These are phyloP conservation scores for Drosophila sordidapex DNA, from an alignment of 2,888 invertebrate genomes.

Conservation along the genomic window DNA sequence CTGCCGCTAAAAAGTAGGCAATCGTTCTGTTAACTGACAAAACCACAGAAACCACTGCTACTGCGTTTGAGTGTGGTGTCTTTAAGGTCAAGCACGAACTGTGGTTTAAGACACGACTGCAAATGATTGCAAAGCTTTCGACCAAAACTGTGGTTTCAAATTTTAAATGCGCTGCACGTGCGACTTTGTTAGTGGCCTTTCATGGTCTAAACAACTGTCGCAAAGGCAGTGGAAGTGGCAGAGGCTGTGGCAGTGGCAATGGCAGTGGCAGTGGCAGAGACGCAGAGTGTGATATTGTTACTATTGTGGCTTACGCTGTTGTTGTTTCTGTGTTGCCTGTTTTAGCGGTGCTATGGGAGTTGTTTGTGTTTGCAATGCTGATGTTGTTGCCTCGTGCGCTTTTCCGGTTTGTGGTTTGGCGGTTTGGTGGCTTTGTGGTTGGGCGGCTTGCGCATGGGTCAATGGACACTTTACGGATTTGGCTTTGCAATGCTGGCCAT, in stretches of 20 bases:
- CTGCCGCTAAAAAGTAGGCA: constrained; percentile 31
- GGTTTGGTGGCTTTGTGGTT: constrained; percentile 8
- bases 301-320: constrained; percentile 28
- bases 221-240: constrained; percentile 26
- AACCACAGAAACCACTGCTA: constrained; percentile 11
- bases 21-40: constrained; percentile 1
- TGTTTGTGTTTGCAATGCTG: constrained; percentile 9
- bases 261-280: constrained; percentile 1
- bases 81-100: background rate
- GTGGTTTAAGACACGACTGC: constrained; percentile 33
- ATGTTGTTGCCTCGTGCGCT: constrained; percentile 48
- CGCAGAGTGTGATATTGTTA: constrained; percentile 34
- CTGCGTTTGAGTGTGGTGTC: background rate
- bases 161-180: constrained; percentile 51
- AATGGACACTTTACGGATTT: constrained; percentile 80
- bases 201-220: constrained; percentile 59
- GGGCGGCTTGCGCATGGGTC: constrained; percentile 63
- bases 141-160: constrained; percentile 24
- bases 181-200: constrained; percentile 48
- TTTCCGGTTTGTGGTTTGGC: constrained; percentile 71
- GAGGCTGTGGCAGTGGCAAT: constrained; percentile 29
- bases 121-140: constrained; percentile 30
- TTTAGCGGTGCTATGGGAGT: constrained; percentile 16
- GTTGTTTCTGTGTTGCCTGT: constrained; percentile 11
- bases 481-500: constrained; percentile 60